Evolutionary conservation across 2,888 invertebrate genomes (phyloP).

Genomic region (Ophion costatus): DNA sequence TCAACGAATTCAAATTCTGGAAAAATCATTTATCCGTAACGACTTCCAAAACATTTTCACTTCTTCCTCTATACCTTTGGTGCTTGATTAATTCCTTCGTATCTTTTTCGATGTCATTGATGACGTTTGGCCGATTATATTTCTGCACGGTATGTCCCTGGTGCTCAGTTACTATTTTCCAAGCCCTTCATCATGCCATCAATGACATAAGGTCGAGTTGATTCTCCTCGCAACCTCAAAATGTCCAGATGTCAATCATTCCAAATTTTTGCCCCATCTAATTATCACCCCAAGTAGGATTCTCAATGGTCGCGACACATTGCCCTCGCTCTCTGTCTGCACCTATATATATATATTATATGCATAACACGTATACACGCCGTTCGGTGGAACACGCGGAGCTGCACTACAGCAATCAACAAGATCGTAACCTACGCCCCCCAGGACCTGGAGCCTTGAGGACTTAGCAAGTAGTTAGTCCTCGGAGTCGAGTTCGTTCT

Average conservation of each 20-base stretch:
- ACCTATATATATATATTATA: conserved; percentile 2
- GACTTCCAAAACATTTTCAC: too few species aligned
- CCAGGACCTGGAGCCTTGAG: conserved; percentile 74
- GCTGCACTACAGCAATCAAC: conserved; percentile 77
- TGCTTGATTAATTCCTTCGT: not conserved
- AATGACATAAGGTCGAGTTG: not conserved
- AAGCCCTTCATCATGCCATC: not conserved
- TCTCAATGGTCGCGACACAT: conserved; percentile 67
- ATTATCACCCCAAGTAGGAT: conserved; percentile 72
- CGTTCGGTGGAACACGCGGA: conserved; percentile 50
- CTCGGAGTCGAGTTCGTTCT: conserved; percentile 71
- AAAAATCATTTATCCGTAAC: too few species aligned
- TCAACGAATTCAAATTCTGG: not conserved
- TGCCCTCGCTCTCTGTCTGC: not conserved
- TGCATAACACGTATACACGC: conserved; percentile 12
- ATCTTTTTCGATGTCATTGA: not conserved
- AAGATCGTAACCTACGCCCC: conserved; percentile 76
- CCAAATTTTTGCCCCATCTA: conserved; percentile 69
- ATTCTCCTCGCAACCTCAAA: not conserved
- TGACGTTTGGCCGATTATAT: not conserved
- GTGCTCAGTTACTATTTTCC: not conserved
- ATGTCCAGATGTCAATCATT: conserved; percentile 11
- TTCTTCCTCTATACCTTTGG: not conserved
- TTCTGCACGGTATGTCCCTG: not conserved
- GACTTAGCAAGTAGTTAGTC: conserved; percentile 80